phyloP scores from a whole-genome alignment of 2,888 invertebrate species.

The Chydorus sphaericus region DNA sequence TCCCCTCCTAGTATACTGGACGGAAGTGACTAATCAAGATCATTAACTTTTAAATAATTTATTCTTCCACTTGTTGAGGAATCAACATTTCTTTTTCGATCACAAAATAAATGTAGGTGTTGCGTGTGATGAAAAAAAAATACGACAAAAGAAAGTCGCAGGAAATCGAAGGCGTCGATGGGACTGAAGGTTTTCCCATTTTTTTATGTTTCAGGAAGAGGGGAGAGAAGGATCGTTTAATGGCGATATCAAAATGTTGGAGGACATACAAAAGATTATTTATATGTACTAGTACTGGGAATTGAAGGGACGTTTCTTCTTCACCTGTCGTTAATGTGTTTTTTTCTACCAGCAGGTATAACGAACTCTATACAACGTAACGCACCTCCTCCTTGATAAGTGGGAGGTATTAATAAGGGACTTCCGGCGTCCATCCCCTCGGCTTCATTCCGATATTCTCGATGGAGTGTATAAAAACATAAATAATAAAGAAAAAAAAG shows the following conservation, averaged over 20 bases:
- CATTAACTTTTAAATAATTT: not conserved
- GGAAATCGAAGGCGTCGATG: not conserved
- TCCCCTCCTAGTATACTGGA: not conserved
- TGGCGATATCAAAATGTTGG: constrained; percentile 1
- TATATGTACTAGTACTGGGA: not conserved
- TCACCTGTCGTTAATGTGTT: not conserved
- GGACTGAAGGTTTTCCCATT: too few species aligned
- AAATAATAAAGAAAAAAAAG: too few species aligned
- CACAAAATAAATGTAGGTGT: too few species aligned
- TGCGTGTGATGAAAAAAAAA: not conserved
- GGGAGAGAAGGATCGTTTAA: too few species aligned
- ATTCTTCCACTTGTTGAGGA: not conserved
- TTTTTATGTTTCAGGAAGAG: too few species aligned
- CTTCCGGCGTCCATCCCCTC: not conserved
- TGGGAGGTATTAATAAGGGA: not conserved
- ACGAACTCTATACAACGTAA: not conserved
- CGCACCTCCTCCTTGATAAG: not conserved
- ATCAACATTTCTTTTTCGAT: too few species aligned
- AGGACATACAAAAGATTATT: not conserved
- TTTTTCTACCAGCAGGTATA: not conserved
- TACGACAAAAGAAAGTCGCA: not conserved
- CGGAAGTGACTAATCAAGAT: constrained; percentile 8
- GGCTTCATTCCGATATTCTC: too few species aligned
- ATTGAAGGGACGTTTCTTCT: not conserved
- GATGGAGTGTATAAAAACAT: too few species aligned